phyloP scores from a whole-genome alignment of 30 jellyfish, hydroid and myxozoan genomes.

The Turritopsis rubra region DNA sequence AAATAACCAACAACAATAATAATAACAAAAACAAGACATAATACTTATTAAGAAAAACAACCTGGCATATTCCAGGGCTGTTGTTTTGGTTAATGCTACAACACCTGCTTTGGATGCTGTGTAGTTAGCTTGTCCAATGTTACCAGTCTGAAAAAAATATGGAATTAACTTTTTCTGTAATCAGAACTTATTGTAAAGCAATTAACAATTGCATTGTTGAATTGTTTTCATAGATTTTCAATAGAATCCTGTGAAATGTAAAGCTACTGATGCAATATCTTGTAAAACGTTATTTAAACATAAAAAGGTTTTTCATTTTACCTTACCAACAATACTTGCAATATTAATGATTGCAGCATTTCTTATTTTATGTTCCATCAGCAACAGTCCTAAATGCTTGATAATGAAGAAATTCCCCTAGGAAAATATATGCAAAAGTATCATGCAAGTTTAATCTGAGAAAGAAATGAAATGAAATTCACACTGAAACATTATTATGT shows the following conservation, averaged over 20 bases:
- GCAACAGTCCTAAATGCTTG: conserved; percentile 8
- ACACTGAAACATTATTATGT: too few relatives aligned
- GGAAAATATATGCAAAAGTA: neutral
- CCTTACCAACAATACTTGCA: conserved; percentile 53
- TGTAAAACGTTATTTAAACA: neutral
- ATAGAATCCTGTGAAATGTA: neutral
- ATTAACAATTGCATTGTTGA: too few relatives aligned
- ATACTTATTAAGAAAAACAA: neutral
- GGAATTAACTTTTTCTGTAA: too few relatives aligned
- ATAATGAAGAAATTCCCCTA: conserved; percentile 41
- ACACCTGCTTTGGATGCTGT: conserved; percentile 61
- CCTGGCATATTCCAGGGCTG: conserved; percentile 50
- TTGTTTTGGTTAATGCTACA: conserved; percentile 45
- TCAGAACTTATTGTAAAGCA: too few relatives aligned
- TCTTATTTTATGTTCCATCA: conserved; percentile 13
- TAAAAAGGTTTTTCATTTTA: neutral
- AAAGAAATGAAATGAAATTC: too few relatives aligned
- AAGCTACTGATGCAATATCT: neutral
- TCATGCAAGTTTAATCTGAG: too few relatives aligned
- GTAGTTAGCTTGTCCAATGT: conserved; percentile 49
- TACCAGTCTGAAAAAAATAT: conserved; percentile 36
- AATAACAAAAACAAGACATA: neutral
- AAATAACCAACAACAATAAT: neutral
- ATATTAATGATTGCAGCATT: conserved; percentile 35
- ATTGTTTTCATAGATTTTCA: too few relatives aligned